Evolutionary conservation across 2,888 invertebrate species (phyloP).

Genomic region (Ceriagrion tenellum): DNA sequence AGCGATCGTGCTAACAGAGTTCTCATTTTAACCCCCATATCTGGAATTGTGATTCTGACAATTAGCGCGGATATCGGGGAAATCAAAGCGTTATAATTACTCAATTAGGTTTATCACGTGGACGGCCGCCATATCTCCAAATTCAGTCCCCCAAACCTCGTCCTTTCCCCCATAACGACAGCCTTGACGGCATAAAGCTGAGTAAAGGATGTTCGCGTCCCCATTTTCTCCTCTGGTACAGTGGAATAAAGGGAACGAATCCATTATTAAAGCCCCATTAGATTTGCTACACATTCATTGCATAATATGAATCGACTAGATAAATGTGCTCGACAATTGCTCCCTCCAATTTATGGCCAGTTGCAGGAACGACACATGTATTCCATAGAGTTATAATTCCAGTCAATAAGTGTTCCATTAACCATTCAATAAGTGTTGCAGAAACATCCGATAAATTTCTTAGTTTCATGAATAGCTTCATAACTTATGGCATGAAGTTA

Average conservation of each 20-base stretch:
- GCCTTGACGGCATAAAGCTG: neutral
- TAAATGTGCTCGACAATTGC: too few species aligned
- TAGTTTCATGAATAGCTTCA: too few species aligned
- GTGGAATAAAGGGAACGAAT: neutral
- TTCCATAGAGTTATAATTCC: too few species aligned
- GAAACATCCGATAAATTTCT: too few species aligned
- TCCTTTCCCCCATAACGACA: neutral
- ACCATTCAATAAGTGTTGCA: too few species aligned
- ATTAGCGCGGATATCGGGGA: neutral
- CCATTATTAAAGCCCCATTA: too few species aligned
- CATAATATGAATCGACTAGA: neutral
- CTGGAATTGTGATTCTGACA: neutral
- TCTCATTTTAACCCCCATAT: neutral
- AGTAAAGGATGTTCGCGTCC: neutral
- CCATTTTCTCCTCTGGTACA: neutral
- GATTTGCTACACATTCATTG: neutral
- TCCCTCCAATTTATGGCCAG: neutral
- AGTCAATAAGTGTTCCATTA: too few species aligned
- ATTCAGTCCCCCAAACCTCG: too few species aligned
- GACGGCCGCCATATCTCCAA: neutral
- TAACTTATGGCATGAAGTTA: too few species aligned
- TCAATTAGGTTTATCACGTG: slow-evolving; percentile 1
- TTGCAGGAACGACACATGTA: too few species aligned
- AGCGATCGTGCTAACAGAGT: neutral
- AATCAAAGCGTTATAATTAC: neutral